Conservation (phyloP, 1,140 invertebrate species). For the Magallana ariakensis region DNA sequence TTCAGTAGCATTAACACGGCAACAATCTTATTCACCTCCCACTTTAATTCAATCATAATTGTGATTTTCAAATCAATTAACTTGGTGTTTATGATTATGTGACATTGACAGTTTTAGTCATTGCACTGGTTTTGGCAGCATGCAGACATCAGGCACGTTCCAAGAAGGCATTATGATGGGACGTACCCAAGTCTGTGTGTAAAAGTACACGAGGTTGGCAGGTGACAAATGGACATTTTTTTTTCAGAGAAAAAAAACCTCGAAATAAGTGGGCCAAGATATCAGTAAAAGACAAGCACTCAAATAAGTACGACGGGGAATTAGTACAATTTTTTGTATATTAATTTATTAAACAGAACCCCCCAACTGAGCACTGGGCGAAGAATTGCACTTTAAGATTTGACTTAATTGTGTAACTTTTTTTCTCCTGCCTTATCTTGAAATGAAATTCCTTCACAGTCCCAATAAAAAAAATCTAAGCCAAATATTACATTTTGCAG, state of each 20-base stretch:
- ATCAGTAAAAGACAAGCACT: not conserved
- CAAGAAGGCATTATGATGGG: not conserved
- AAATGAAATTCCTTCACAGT: not conserved
- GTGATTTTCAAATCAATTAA: conserved; percentile 1
- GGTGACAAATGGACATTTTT: not conserved
- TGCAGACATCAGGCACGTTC: not conserved
- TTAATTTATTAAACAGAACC: not conserved
- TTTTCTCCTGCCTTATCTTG: not conserved
- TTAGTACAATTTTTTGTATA: not conserved
- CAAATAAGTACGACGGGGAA: too few species aligned
- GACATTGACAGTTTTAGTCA: not conserved
- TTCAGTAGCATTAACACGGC: too few species aligned
- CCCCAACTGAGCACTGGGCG: not conserved
- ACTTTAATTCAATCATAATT: not conserved
- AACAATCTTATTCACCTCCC: too few species aligned
- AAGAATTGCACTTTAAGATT: not conserved
- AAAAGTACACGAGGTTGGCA: not conserved
- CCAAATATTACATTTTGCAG: conserved; percentile 5
- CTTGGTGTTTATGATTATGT: not conserved
- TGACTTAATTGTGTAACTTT: not conserved
- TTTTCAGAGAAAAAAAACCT: not conserved
- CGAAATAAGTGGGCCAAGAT: not conserved
- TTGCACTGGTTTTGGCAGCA: not conserved
- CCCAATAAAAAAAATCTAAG: not conserved
- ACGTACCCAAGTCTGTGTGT: not conserved